Percentiles rank a stretch among this genome's conserved stretches.
Conservation (phyloP, 2,888 invertebrate genomes). For the Erynnis tages region DNA sequence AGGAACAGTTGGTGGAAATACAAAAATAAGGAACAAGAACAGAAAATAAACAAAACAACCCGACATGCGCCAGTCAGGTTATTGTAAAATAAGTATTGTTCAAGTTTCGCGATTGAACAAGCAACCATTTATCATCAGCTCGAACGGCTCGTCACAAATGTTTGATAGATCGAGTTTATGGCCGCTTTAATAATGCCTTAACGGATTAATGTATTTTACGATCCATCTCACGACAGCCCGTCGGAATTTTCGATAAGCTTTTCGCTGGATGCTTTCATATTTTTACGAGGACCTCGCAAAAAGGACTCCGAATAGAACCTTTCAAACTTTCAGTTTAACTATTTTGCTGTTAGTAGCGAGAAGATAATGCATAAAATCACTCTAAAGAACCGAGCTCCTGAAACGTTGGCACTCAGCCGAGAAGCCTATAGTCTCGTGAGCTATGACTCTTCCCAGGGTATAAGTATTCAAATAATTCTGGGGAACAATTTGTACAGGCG, state of each 20-base stretch:
- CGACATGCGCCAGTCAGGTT: no score
- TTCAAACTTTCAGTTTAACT: no score
- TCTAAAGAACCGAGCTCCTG: constrained; percentile 30
- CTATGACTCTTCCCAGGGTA: constrained; percentile 25
- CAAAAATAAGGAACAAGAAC: no score
- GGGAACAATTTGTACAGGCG: constrained; percentile 26
- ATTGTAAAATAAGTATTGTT: no score
- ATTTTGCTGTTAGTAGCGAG: constrained; percentile 2
- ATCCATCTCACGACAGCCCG: not conserved
- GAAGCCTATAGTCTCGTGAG: constrained; percentile 20
- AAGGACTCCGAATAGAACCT: not conserved
- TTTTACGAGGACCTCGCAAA: not conserved
- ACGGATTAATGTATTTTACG: constrained; percentile 20
- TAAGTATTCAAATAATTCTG: constrained; percentile 28
- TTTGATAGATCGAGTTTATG: constrained; percentile 32
- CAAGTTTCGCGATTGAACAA: no score
- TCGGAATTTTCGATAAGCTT: not conserved
- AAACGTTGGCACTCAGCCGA: constrained; percentile 33
- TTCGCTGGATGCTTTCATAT: not conserved
- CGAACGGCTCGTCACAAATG: constrained; percentile 27
- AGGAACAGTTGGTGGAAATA: no score
- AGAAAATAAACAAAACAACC: no score
- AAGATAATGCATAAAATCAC: constrained; percentile 30
- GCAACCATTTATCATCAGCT: constrained; percentile 45
- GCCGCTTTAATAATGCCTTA: constrained; percentile 22